Evolutionary conservation across 2,797 vertebrate genomes (phyloP), one percentile per base, ranked within the genome.

Genomic region (Melanogrammus aeglefinus): DNA sequence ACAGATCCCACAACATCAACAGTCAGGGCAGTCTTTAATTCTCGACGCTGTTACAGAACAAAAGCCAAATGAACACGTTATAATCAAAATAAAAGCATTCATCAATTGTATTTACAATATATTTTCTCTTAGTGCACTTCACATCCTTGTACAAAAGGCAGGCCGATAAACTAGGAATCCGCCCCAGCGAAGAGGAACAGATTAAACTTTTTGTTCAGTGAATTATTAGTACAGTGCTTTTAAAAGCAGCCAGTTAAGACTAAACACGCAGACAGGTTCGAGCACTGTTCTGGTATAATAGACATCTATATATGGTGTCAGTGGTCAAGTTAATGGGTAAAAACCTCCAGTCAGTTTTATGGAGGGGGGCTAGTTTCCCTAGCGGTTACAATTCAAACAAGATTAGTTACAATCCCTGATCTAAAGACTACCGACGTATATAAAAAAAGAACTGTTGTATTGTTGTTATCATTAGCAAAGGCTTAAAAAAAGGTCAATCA

Each of bases 21-120:
- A 94, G 89, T 93, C 88, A 85, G 75, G 92, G 84, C 90, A 93
- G 84, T 91, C 82, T 91, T 94, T 94, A 92, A 93, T 94, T 90
- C 75, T 91, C 81, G 91, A 85, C 83, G 90, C 83, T 84, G 86
- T 90, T 86, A 81, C 80, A 92, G 74, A 90, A 88, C 79, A 88
- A 89, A 86, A 78, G 77, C 80, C 86, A 82, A 87, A 86, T 87
- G 2, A 85, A 87, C 73, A 87, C 71, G 75, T 35, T 63, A 63
- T 63, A 24, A 63, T 63, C 57, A 69, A 27, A 82, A 86, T 85
- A 35, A 79, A 70, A 82, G 82, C 70, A 84, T 85, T 76, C 82
- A 86, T 75, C 81, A 86, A 83, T 76, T 76, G 81, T 74, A 86
- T 85, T 82, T 77, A 79, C 47, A 63, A 69, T 27, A 75, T 88